Evolutionary conservation across 2,797 vertebrate genomes (phyloP).

Genomic region (Enteromius trimaculatus): DNA sequence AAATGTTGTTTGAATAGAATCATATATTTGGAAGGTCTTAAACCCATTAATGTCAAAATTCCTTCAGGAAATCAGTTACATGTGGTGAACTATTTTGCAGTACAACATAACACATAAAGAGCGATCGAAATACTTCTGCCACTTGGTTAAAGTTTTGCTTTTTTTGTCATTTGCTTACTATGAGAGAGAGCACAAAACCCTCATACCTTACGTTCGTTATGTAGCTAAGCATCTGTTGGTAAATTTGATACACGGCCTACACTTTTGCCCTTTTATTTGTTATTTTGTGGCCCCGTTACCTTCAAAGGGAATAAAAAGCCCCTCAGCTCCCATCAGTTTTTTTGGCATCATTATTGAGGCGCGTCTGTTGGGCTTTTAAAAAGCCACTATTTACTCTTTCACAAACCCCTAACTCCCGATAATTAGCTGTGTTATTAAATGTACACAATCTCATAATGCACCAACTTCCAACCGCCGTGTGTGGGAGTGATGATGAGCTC

Average conservation of each 20-base stretch:
- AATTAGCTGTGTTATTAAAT: constrained; percentile 80
- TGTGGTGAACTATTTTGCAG: background rate
- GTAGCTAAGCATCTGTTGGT: constrained; percentile 52
- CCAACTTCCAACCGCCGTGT: constrained; percentile 80
- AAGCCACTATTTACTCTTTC: constrained; percentile 70
- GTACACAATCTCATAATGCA: constrained; percentile 81
- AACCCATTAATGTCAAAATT: background rate
- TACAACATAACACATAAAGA: constrained; percentile 23
- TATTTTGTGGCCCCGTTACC: constrained; percentile 45
- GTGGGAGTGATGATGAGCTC: constrained; percentile 83
- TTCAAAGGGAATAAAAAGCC: constrained; percentile 62
- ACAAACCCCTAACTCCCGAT: constrained; percentile 63
- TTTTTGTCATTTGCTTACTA: constrained; percentile 43
- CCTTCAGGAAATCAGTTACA: background rate
- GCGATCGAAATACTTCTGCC: constrained; percentile 26
- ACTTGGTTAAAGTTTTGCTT: constrained; percentile 44
- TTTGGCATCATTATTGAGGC: constrained; percentile 64
- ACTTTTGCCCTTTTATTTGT: constrained; percentile 41
- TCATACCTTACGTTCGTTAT: constrained; percentile 51
- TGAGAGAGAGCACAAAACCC: constrained; percentile 52
- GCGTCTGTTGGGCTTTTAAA: constrained; percentile 60
- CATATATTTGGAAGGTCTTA: background rate
- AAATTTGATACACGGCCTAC: constrained; percentile 53
- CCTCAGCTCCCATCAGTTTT: constrained; percentile 70
- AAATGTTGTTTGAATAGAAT: background rate